Base-by-base conservation (phyloP, 2,113 vertebrate genomes). In the Girardinichthys multiradiatus region DNA sequence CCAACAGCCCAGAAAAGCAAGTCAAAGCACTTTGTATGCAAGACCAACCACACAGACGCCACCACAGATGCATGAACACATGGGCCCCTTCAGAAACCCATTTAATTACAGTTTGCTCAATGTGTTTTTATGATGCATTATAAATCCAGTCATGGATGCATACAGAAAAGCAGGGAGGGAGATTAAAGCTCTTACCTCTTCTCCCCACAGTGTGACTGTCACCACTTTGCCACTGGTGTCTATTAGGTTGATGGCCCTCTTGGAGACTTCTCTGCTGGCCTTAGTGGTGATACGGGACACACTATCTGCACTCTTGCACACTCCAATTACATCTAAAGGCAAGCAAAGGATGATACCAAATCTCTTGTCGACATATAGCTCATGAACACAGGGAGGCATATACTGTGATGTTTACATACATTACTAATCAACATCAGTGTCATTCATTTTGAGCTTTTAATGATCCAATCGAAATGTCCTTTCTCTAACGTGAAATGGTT, bases 301-400 rank as follows among this genome's bases (percentile, higher is more conserved):
- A 58, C 96, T 96, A 37, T 96, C 96, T 1, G 86, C 96, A 88
- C 90, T 96, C 91, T 96, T 96, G 81, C 97, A 98, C 92, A 98
- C 89, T 59, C 96, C 97, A 73, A 98, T 96, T 77, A 98, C 90
- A 90, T 98, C 97, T 98, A 27, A 15, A 48, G 27, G 30, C 14
- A 81, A 21, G 82, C 21, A 73, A 26, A 68, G 17, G 29, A 65
- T 63, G 9, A 58, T 69, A 65, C 31, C 4, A 80, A 28, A 66
- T 61, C 19, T 72, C 21, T 13, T 70, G 30, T 26, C n/a, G 21
- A 63, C 24, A 64, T 26, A 61, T 19, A n/a, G 17, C n/a, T 67
- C 54, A 13, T 42, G 29, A 71, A 67, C 11, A 61, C 57, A 79
- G 5, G 42, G 19, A 58, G 8, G 66, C 21, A 75, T 73, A 68